phyloP scores from a whole-genome alignment of 2,888 invertebrate genomes.

The Empis livida region DNA sequence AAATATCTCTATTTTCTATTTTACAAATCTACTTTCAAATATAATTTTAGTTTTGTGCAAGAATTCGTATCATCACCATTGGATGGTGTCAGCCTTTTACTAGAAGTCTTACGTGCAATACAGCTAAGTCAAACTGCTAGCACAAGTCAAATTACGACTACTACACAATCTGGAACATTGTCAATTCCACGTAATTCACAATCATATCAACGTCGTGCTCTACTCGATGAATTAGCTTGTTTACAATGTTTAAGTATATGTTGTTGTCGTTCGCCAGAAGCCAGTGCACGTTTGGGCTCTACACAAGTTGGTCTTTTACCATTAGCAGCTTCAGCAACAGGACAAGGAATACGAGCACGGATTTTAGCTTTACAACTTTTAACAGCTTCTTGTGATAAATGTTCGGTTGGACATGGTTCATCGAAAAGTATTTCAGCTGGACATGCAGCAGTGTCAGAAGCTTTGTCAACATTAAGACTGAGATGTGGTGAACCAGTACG shows the following conservation, averaged over 20 bases:
- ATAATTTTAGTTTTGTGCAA: conserved; percentile 65
- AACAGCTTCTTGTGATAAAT: conserved; percentile 64
- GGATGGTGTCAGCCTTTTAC: conserved; percentile 71
- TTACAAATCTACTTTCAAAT: too few species aligned
- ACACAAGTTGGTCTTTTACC: conserved; percentile 74
- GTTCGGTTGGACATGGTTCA: conserved; percentile 27
- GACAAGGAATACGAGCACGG: conserved; percentile 73
- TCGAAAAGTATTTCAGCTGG: conserved; percentile 47
- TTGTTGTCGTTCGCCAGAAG: conserved; percentile 65
- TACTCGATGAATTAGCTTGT: conserved; percentile 79
- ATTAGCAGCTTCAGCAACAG: conserved; percentile 75
- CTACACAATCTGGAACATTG: conserved; percentile 21
- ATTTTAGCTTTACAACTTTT: conserved; percentile 78
- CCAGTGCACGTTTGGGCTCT: conserved; percentile 59
- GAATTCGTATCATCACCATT: conserved; percentile 81
- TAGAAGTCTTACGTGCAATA: conserved; percentile 75
- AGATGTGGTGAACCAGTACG: conserved; percentile 86
- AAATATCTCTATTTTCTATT: too few species aligned
- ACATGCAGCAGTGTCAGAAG: conserved; percentile 78
- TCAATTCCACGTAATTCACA: conserved; percentile 45
- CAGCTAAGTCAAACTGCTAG: conserved; percentile 66
- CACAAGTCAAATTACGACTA: conserved; percentile 20
- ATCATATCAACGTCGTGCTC: conserved; percentile 55
- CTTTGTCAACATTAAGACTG: conserved; percentile 73
- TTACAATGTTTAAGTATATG: conserved; percentile 76